Percentiles rank a stretch among this genome's conserved stretches.
Evolutionary conservation across 2,888 invertebrate genomes (phyloP).

Genomic region (Heliconius sara): DNA sequence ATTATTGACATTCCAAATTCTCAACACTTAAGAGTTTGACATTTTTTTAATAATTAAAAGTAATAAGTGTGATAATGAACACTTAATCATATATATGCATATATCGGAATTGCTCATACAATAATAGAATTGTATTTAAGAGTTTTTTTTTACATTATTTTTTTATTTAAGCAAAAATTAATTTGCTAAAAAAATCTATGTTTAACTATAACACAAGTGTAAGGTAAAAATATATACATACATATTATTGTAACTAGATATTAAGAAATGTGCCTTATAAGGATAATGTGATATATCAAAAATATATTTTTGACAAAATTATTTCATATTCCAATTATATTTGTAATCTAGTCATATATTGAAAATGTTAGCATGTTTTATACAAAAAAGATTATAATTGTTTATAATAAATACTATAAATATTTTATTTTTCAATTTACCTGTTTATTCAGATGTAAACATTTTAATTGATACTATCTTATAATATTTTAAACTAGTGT

Average conservation of each 20-base stretch:
- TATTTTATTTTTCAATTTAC: not conserved
- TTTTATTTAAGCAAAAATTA: not conserved
- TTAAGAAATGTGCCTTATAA: not conserved
- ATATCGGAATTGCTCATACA: not conserved
- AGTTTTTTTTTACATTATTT: not conserved
- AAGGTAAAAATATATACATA: not conserved
- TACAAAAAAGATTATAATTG: not conserved
- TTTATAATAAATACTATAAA: slow-evolving; percentile 9
- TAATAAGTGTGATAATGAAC: too few species aligned
- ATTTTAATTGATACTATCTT: not conserved
- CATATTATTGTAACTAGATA: slow-evolving; percentile 2
- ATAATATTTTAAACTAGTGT: not conserved
- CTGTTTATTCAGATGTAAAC: not conserved
- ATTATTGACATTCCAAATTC: slow-evolving; percentile 3
- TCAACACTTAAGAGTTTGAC: not conserved
- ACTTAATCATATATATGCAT: not conserved
- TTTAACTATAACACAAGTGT: not conserved
- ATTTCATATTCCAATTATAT: slow-evolving; percentile 1
- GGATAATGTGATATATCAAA: slow-evolving; percentile 15
- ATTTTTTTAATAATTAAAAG: not conserved
- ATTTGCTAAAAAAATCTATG: not conserved
- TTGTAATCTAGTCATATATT: slow-evolving; percentile 31
- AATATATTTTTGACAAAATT: slow-evolving; percentile 13
- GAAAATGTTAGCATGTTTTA: slow-evolving; percentile 5
- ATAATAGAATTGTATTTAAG: not conserved